These are phyloP conservation scores for Ypsolopha scabrella DNA, from an alignment of 2,888 invertebrate genomes.

Conservation along the genomic window DNA sequence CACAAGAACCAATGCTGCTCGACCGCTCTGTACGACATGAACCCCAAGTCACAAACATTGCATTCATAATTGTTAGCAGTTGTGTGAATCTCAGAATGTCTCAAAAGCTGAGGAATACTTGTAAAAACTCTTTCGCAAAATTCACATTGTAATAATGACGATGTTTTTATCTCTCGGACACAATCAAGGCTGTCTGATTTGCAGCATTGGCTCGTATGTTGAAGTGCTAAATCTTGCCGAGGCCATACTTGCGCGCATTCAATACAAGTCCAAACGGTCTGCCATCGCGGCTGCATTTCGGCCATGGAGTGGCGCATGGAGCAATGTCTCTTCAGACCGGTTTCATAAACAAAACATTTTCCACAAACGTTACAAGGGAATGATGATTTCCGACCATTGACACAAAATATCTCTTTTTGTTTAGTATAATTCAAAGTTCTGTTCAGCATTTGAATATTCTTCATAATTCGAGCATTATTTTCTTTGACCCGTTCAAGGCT, in stretches of 20 bases:
- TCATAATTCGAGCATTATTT: constrained; percentile 61
- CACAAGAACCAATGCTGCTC: constrained; percentile 56
- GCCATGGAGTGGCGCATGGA: constrained; percentile 39
- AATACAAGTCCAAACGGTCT: constrained; percentile 59
- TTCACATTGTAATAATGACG: constrained; percentile 55
- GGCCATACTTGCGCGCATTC: constrained; percentile 66
- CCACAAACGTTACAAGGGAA: constrained; percentile 55
- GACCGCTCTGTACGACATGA: constrained; percentile 44
- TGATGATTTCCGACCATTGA: constrained; percentile 38
- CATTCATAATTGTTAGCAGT: constrained; percentile 77
- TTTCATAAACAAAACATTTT: constrained; percentile 59
- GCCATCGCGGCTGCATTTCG: constrained; percentile 49
- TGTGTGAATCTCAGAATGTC: constrained; percentile 65
- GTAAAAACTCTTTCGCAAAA: constrained; percentile 62
- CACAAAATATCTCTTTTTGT: constrained; percentile 50
- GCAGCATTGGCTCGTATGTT: constrained; percentile 43
- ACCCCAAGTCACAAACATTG: constrained; percentile 51
- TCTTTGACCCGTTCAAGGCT: constrained; percentile 58
- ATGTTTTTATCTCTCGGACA: constrained; percentile 55
- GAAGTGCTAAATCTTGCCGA: constrained; percentile 39
- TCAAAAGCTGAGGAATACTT: constrained; percentile 49
- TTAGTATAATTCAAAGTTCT: constrained; percentile 55
- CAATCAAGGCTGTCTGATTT: constrained; percentile 31
- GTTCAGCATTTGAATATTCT: constrained; percentile 59
- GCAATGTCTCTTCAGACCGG: constrained; percentile 51